phyloP scores from a whole-genome alignment of 2,113 vertebrate species.

The Casuarius casuarius region DNA sequence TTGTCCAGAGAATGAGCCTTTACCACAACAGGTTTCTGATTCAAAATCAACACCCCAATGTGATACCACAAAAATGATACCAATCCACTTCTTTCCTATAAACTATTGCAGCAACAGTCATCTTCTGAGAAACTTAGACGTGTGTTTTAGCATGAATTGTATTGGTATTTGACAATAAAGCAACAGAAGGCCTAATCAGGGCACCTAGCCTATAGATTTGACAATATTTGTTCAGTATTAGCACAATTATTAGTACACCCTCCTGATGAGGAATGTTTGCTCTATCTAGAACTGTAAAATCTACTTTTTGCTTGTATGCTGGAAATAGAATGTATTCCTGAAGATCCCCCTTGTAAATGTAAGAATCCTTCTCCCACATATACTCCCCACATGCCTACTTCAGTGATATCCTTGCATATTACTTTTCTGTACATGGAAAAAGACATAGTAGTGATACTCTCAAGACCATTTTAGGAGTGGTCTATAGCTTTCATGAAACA shows the following conservation, averaged over 20 bases:
- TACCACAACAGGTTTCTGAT: background rate
- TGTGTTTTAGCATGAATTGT: background rate
- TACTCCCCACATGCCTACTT: background rate
- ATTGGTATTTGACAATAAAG: background rate
- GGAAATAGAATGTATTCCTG: background rate
- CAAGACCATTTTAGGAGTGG: background rate
- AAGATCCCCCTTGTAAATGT: background rate
- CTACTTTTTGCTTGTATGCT: background rate
- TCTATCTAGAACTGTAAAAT: background rate
- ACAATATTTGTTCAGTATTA: background rate
- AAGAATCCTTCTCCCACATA: background rate
- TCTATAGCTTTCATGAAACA: background rate
- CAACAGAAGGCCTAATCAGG: background rate
- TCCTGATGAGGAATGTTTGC: background rate
- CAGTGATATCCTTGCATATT: background rate
- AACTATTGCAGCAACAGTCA: background rate
- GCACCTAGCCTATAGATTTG: background rate
- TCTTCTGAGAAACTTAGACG: background rate
- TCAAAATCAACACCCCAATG: background rate
- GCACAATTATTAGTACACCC: background rate
- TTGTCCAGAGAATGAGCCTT: background rate
- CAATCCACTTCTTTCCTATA: background rate
- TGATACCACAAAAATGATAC: background rate
- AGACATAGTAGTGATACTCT: background rate
- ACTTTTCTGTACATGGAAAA: background rate